Base-by-base conservation (phyloP, 1,140 invertebrate genomes). In the Cecropterus lyciades region DNA sequence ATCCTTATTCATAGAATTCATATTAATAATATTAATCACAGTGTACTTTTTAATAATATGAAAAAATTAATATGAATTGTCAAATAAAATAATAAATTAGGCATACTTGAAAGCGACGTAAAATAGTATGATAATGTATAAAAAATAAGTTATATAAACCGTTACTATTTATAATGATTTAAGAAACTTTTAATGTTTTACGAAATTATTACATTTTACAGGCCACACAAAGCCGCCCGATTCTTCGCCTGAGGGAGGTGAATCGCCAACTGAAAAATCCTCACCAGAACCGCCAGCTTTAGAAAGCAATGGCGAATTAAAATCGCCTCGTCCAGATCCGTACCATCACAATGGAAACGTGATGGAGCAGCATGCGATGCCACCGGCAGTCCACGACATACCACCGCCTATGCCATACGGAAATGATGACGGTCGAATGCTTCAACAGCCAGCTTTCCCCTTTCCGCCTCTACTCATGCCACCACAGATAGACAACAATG, bases 181-280 rank as follows among this genome's bases (percentile, higher is more conserved):
- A n/a, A n/a, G n/a, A n/a, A n/a, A n/a, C n/a, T n/a, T n/a, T n/a
- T n/a, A n/a, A n/a, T n/a, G n/a, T n/a, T n/a, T n/a, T n/a, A n/a
- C n/a, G n/a, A n/a, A 24, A 24, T 49, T 30, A 52, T n/a, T 67
- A n/a, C 60, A n/a, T 51, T 13, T 80, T 75, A 37, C 75, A 81
- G 79, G 77, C 42, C 79, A 81, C 60, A 67, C 72, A n/a, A 81
- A 90, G 67, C 85, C 84, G 42, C 84, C 82, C 16, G 87, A 91
- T 49, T 91, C 87, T 0, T 91, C 89, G 3, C 85, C 89, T 1
- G 89, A 92, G 72, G 82, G 74, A 8, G 73, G 75, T 3, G 87
- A 89, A 30, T 90, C 89, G 4, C 86, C 86, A 3, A 76, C 75
- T 6, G 79, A 79, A 9, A 89, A 87, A 59, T 80, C 81, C 10